phyloP scores from a whole-genome alignment of 2,113 vertebrate species.

The Lamprologus lemairii region DNA sequence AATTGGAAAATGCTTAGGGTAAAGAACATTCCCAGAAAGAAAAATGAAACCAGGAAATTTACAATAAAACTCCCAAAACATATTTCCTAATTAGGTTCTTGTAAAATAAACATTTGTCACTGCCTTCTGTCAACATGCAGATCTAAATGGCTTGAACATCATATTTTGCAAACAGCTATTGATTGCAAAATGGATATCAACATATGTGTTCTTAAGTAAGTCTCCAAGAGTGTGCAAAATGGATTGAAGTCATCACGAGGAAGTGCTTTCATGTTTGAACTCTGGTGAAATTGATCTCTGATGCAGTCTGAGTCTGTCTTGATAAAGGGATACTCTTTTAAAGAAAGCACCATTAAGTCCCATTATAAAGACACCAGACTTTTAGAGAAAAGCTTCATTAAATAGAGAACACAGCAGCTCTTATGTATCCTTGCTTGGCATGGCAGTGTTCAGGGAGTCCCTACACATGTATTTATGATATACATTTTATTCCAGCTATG shows the following conservation, averaged over 20 bases:
- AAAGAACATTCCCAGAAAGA: background rate
- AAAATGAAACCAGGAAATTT: background rate
- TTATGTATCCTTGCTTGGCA: background rate
- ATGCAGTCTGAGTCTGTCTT: background rate
- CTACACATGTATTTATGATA: constrained; percentile 11
- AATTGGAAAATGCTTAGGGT: background rate
- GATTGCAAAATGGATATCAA: background rate
- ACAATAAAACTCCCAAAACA: background rate
- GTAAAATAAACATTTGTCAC: background rate
- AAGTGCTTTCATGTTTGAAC: background rate
- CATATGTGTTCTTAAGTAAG: background rate
- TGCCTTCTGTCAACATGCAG: background rate
- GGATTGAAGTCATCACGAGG: background rate
- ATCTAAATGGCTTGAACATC: background rate
- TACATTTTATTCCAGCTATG: constrained; percentile 6
- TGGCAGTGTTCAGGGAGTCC: background rate
- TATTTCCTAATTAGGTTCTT: background rate
- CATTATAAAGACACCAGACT: background rate
- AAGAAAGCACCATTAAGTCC: background rate
- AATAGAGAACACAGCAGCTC: background rate
- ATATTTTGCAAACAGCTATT: background rate
- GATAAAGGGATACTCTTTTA: background rate
- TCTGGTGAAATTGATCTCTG: background rate
- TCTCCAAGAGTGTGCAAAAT: background rate
- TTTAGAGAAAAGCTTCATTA: background rate